Base-by-base conservation (phyloP, 2,113 vertebrate genomes). In the Psophia crepitans region DNA sequence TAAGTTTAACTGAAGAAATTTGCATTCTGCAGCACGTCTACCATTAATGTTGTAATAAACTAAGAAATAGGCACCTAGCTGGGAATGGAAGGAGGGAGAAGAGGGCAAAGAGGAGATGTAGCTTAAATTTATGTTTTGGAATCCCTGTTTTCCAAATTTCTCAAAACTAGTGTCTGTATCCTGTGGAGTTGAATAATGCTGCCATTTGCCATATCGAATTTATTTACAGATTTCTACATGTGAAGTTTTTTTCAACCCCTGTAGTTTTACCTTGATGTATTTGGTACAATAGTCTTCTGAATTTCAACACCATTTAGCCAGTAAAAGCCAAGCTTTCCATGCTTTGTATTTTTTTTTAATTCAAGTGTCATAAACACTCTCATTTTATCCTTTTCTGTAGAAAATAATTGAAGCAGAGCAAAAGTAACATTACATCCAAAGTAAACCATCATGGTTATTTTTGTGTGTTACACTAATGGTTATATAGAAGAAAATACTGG, bases 1-100 rank as follows among this genome's bases (percentile, higher is more conserved):
- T 90, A 79, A 60, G 89, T 94, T 97, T 88, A 76, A 32, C 61
- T 60, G 44, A 43, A 65, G 18, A 80, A 90, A 87, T 89, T 53
- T 53, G 23, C 13, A 75, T 93, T 96, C 48, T 76, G 57, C 5
- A 77, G 28, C 28, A 77, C 22, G 48, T 23, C 19, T 57, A 49
- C 28, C 46, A 57, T 32, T 74, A 81, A 32, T 83, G 11, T 68
- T 28, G 18, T 19, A 63, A 85, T 89, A 87, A 27, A 4, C 9
- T 79, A 77, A 41, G 18, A 57, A 80, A 64, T 16, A 54, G 6
- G 6, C 14, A 60, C 14, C 10, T 51, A 56, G 4, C 1, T 43
- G 28, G 22, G 16, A 85, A 83, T 27, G 23, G 18, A 84, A 94
- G 7, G 21, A 37, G 12, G 10, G n/a, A 43, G 16, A 68, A 51